Evolutionary conservation across 2,888 invertebrate species (phyloP).

Genomic region (Athalia circularis): DNA sequence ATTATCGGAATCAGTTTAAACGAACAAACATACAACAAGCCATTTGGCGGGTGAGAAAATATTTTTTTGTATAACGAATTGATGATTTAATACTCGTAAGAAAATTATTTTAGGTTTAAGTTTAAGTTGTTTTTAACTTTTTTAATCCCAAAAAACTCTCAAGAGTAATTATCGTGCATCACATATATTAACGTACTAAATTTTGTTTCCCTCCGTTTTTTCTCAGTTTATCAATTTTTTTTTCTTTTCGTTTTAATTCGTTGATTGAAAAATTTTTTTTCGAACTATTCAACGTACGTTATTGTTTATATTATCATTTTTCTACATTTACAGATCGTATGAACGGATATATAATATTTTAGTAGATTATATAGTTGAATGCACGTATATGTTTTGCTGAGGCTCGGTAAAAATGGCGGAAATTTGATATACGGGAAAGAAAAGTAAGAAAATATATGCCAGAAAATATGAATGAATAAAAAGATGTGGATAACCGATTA

Average conservation of each 20-base stretch:
- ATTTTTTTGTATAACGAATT: background rate
- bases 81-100: background rate
- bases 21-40: background rate
- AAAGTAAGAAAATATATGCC: too few relatives aligned
- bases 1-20: too few relatives aligned
- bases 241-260: background rate
- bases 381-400: background rate
- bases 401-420: too few relatives aligned
- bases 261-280: background rate
- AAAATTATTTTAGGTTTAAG: slow-evolving; percentile 6
- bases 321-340: slow-evolving; percentile 14
- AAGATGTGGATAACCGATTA: slow-evolving; percentile 9
- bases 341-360: background rate
- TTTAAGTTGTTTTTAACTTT: background rate
- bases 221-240: background rate
- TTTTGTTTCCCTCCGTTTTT: background rate
- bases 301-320: background rate
- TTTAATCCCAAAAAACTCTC: background rate
- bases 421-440: too few relatives aligned
- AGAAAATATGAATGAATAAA: background rate
- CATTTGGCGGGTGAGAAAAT: background rate
- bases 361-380: slow-evolving; percentile 32
- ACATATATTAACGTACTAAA: slow-evolving; percentile 29
- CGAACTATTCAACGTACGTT: too few relatives aligned
- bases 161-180: slow-evolving; percentile 8